A percentile compares a stretch with the other conserved stretches of the same genome.
These are phyloP conservation scores for Regulus satrapa DNA, from an alignment of 2,113 vertebrate genomes.

Conservation along the genomic window DNA sequence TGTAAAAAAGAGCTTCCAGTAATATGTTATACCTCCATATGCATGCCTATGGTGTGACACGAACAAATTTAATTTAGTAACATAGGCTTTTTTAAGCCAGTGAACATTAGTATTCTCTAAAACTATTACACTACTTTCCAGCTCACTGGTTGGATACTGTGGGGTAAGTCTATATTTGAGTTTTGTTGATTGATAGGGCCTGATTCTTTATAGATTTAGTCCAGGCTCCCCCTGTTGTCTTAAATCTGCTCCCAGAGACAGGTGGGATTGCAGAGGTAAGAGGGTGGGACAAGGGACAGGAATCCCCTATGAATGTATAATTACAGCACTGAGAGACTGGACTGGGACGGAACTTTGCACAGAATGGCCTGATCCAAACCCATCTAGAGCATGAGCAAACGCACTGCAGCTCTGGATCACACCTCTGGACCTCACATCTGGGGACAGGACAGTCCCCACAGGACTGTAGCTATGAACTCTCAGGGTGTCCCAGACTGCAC, in stretches of 20 bases:
- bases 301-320: rapidly evolving
- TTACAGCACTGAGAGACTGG: neutral
- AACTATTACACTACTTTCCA: neutral
- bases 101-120: neutral
- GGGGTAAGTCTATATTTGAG: neutral
- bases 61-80: neutral
- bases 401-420: neutral
- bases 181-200: neutral
- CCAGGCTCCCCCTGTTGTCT: neutral
- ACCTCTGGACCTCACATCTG: neutral
- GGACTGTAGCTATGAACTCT: neutral
- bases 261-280: neutral
- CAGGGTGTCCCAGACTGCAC: neutral
- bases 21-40: neutral
- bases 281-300: neutral
- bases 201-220: neutral
- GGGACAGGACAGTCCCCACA: neutral
- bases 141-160: neutral
- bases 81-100: neutral
- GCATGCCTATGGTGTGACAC: neutral
- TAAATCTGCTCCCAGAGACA: neutral
- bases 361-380: neutral
- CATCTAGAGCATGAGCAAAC: neutral
- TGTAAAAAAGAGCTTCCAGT: neutral
- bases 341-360: neutral